These are phyloP conservation scores for Acromyrmex echinatior DNA, from an alignment of 1,140 invertebrate genomes.

Conservation along the genomic window DNA sequence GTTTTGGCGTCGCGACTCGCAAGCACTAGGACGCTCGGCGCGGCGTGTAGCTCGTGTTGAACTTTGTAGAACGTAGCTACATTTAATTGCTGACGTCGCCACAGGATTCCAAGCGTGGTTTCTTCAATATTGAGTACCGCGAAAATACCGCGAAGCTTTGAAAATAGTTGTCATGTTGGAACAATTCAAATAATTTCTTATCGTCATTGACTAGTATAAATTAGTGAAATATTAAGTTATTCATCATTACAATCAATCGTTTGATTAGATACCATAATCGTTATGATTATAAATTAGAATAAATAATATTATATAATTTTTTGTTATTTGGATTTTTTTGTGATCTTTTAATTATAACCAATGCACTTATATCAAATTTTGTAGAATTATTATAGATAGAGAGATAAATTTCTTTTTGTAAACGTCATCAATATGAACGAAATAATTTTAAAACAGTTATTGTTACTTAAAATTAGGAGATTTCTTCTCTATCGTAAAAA, in stretches of 20 bases:
- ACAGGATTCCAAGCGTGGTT: conserved; percentile 46
- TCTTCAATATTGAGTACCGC: conserved; percentile 33
- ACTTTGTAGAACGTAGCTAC: conserved; percentile 53
- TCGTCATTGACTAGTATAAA: not conserved
- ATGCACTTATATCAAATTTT: not conserved
- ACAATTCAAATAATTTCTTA: not conserved
- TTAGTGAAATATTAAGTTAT: not conserved
- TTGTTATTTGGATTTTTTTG: not conserved
- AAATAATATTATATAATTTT: not conserved
- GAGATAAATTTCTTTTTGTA: not conserved
- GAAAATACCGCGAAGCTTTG: not conserved
- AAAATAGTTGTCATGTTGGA: not conserved
- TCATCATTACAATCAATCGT: not conserved
- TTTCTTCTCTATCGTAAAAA: not conserved
- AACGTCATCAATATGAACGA: not conserved
- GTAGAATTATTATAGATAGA: not conserved
- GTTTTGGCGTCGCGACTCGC: conserved; percentile 63
- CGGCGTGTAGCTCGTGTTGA: conserved; percentile 53
- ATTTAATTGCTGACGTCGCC: conserved; percentile 62
- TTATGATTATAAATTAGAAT: not conserved
- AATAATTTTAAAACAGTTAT: not conserved
- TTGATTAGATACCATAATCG: not conserved
- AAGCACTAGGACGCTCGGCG: conserved; percentile 38
- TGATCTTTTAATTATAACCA: not conserved
- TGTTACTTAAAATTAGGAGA: not conserved